These are phyloP conservation scores for Lordiphosa mommai DNA, from an alignment of 1,140 invertebrate species.

Conservation along the genomic window DNA sequence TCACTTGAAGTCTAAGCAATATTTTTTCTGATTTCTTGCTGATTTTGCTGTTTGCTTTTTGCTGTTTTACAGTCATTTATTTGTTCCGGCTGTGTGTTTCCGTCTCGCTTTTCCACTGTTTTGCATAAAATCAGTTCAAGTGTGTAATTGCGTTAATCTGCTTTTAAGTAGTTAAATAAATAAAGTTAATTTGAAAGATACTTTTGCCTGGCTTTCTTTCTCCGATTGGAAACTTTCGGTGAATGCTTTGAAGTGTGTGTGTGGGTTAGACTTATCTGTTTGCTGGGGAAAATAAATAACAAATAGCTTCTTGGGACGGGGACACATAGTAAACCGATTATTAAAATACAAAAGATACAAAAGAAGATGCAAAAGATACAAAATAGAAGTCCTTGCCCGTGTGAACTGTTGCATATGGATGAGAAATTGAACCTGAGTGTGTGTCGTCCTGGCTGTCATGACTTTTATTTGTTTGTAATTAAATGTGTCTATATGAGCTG, in stretches of 20 bases:
- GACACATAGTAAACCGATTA: constrained; percentile 71
- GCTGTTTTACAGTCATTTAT: constrained; percentile 3
- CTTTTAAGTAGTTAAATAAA: constrained; percentile 79
- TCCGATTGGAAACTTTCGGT: constrained; percentile 38
- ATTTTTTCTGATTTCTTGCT: constrained; percentile 3
- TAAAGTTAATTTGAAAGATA: constrained; percentile 75
- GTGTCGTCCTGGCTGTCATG: constrained; percentile 56
- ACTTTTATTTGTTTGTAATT: constrained; percentile 79
- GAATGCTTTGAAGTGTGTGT: constrained; percentile 40
- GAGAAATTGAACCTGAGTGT: constrained; percentile 27
- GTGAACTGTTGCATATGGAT: constrained; percentile 71
- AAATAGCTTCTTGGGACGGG: constrained; percentile 21
- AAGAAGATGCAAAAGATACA: constrained; percentile 36
- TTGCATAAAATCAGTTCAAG: constrained; percentile 72
- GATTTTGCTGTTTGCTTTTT: not conserved
- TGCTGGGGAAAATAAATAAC: constrained; percentile 20
- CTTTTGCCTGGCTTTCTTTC: constrained; percentile 52
- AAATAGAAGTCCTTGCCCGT: constrained; percentile 41
- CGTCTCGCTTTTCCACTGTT: constrained; percentile 10
- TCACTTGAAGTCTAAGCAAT: not conserved
- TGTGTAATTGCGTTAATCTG: constrained; percentile 79
- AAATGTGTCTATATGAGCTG: constrained; percentile 56
- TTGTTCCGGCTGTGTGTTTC: not conserved
- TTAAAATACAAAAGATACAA: constrained; percentile 56
- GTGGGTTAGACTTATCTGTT: constrained; percentile 19